Conservation (phyloP, 1,140 invertebrate species). For the Formica selysi region DNA sequence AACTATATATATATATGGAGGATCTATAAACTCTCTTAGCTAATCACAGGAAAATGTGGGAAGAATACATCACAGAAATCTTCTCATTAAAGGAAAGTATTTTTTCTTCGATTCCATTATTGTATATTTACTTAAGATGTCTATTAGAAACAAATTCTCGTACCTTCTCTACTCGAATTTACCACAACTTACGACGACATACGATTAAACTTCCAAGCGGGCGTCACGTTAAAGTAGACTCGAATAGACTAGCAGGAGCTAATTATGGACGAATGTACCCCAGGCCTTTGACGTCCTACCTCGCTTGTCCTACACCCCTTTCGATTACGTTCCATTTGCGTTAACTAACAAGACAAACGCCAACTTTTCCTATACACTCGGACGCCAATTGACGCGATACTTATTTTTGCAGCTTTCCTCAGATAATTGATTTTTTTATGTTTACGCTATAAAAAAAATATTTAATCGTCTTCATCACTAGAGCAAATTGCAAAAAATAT, state of each 20-base stretch:
- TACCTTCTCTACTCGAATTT: conserved; percentile 6
- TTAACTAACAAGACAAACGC: conserved; percentile 26
- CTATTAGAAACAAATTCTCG: background rate
- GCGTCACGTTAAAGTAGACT: conserved; percentile 42
- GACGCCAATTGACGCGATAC: conserved; percentile 48
- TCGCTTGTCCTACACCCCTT: conserved; percentile 30
- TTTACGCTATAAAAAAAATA: background rate
- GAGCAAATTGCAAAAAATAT: background rate
- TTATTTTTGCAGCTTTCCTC: conserved; percentile 53
- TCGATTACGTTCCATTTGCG: conserved; percentile 57
- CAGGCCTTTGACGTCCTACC: conserved; percentile 53
- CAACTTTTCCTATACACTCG: conserved; percentile 44
- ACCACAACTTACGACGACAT: conserved; percentile 9
- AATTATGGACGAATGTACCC: conserved; percentile 54
- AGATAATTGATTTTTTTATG: background rate
- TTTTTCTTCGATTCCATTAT: background rate
- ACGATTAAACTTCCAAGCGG: conserved; percentile 24
- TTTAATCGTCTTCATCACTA: background rate
- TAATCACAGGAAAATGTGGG: too few species aligned
- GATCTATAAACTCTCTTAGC: too few species aligned
- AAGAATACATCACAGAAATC: background rate
- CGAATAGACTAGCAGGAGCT: conserved; percentile 50
- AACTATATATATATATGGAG: too few species aligned
- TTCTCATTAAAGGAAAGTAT: background rate
- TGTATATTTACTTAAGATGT: background rate